These are phyloP conservation scores for Chlorospingus semifuscus DNA, from an alignment of 2,797 vertebrate species.

Conservation along the genomic window DNA sequence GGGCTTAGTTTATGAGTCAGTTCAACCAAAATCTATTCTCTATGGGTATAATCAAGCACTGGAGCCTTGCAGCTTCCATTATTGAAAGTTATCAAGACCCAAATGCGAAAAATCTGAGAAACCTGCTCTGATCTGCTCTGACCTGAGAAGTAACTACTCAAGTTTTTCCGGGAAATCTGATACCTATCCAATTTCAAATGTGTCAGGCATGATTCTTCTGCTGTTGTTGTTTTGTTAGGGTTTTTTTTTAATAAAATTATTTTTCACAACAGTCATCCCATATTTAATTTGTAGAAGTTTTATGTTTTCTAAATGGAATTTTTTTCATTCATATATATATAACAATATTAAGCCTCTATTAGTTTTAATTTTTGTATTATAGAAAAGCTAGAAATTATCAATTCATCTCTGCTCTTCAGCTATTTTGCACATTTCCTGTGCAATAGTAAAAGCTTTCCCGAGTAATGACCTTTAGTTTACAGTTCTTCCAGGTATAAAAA, in stretches of 20 bases:
- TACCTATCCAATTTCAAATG: accelerated
- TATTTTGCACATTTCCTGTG: neutral
- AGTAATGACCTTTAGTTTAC: neutral
- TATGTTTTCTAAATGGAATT: neutral
- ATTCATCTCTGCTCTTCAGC: neutral
- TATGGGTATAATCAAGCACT: neutral
- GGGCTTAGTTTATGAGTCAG: neutral
- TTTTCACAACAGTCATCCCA: neutral
- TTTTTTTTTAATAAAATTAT: neutral
- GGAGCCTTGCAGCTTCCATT: neutral
- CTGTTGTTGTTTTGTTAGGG: no score
- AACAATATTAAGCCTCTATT: neutral
- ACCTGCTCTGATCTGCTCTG: neutral
- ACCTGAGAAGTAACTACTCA: neutral
- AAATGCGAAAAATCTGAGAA: neutral
- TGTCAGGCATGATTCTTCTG: neutral
- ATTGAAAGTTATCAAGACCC: neutral
- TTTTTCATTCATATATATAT: neutral
- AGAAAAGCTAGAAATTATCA: neutral
- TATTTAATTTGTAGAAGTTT: neutral
- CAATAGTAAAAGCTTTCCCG: neutral
- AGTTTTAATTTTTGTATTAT: neutral
- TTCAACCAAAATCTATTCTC: neutral
- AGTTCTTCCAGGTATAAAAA: neutral
- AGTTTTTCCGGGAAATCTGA: neutral